These are phyloP conservation scores for Corythornis cristatus DNA, from an alignment of 2,113 vertebrate genomes.

Conservation along the genomic window DNA sequence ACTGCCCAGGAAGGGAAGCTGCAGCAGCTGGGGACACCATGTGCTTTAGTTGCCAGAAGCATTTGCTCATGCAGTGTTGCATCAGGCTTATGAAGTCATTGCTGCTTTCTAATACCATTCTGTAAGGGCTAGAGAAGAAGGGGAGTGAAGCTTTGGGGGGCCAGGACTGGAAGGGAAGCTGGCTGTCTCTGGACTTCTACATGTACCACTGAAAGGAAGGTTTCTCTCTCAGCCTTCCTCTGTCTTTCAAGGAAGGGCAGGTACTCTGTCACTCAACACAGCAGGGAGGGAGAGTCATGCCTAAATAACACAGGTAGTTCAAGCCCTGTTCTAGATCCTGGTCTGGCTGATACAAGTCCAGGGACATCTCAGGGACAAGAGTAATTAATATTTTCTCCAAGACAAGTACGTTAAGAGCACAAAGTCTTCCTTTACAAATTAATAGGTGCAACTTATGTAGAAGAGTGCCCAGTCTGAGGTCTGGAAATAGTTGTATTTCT, in stretches of 20 bases:
- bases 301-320: background rate
- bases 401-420: background rate
- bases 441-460: background rate
- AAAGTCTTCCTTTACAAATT: background rate
- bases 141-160: background rate
- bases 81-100: constrained; percentile 59
- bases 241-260: background rate
- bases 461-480: background rate
- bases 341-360: background rate
- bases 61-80: constrained; percentile 3
- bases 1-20: background rate
- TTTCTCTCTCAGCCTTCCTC: background rate
- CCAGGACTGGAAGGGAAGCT: background rate
- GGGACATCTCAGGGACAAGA: background rate
- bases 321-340: background rate
- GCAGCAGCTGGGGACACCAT: background rate
- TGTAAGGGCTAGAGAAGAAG: background rate
- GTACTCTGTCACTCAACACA: background rate
- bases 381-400: background rate
- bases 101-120: background rate
- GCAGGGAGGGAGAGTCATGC: background rate
- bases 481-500: background rate
- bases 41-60: background rate
- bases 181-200: background rate
- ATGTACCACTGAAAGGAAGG: background rate